Evolutionary conservation across 2,797 vertebrate species (phyloP), one percentile per base, ranked within the genome.

Genomic region (Agapornis canus): DNA sequence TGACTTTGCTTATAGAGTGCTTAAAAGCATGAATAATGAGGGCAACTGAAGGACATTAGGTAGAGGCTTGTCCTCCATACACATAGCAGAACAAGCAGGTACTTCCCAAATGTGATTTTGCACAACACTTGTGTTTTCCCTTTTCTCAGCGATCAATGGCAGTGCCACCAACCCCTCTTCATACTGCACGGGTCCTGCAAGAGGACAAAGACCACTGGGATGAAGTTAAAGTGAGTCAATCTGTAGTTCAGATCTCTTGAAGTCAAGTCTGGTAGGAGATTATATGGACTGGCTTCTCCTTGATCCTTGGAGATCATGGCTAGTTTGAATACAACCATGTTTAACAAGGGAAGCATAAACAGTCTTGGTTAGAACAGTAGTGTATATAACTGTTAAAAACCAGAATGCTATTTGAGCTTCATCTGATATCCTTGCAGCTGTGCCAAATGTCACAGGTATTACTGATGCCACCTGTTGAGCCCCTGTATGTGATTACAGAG

Each of bases 161-260:
- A 93, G 99, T 99, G 64, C 99, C 99, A 16, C 98, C 98, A 92
- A 99, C 99, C 9, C 99, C 99, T 0, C 99, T 99, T 26, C 98
- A 99, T 96, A 99, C 99, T 40, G 99, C 99, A 23, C 97, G 99
- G 5, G 99, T 99, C 60, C 98, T 99, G 79, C 98, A 98, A 69
- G 99, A 99, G 81, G 99, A 99, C 97, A 99, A 97, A 95, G 99
- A 99, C 95, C 98, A 99, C 96, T 99, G 99, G 99, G 99, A 99
- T 70, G 99, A 99, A 69, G 99, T 99, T 79, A 99, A 99, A 99
- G 99, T 99, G 82, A 98, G 98, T 95, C 49, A 65, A 10, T 64
- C 51, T 43, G 7, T 29, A 71, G 61, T 79, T 78, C 60, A 85
- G 27, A 45, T 73, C 86, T 90, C 72, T 82, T 82, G 19, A 69